phyloP scores from a whole-genome alignment of 2,797 vertebrate species.

The Morus bassanus region DNA sequence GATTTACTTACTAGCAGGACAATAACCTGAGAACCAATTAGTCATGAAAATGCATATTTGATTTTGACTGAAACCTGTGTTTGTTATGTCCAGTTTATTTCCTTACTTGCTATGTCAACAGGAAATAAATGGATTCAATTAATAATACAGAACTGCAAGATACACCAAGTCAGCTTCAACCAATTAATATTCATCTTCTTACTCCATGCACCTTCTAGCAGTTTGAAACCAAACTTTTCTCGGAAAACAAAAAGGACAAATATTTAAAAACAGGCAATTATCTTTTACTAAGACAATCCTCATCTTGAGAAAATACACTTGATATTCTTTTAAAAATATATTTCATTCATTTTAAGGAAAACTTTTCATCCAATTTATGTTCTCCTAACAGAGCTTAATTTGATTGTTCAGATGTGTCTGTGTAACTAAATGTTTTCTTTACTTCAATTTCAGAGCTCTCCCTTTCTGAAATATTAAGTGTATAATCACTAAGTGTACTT shows the following conservation, averaged over 20 bases:
- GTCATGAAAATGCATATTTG: neutral
- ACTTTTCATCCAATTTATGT: neutral
- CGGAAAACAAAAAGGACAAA: neutral
- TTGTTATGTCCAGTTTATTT: neutral
- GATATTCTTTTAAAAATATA: neutral
- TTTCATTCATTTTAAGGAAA: neutral
- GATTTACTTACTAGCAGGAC: neutral
- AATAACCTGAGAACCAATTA: neutral
- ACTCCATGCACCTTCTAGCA: neutral
- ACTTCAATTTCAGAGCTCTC: slow-evolving; percentile 7
- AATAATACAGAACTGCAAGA: neutral
- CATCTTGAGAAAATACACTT: neutral
- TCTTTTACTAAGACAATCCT: neutral
- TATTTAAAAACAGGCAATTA: neutral
- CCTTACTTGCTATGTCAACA: neutral
- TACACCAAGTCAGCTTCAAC: neutral
- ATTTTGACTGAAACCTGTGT: neutral
- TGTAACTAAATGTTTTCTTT: neutral
- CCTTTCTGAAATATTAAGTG: slow-evolving; percentile 47
- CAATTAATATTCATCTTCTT: neutral
- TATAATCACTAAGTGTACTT: slow-evolving; percentile 26
- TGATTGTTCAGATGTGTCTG: neutral
- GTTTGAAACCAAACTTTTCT: neutral
- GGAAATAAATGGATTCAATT: neutral
- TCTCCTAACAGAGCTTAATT: neutral